These are phyloP conservation scores for Barypeithes pellucidus DNA, from an alignment of 2,888 invertebrate genomes.

Conservation along the genomic window DNA sequence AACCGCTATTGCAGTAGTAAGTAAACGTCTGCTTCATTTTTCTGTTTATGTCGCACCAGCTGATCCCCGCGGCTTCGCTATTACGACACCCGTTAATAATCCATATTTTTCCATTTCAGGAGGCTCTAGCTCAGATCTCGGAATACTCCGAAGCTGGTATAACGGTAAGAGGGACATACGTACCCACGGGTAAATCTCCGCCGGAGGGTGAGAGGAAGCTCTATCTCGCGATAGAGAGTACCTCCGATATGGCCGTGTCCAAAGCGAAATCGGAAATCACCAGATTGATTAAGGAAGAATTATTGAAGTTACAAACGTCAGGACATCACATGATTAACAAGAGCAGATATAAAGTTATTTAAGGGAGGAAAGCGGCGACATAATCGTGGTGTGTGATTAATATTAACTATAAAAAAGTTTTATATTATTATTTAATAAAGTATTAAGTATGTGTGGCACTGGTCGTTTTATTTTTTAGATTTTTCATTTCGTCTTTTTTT, in stretches of 20 bases:
- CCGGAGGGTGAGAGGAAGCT: slow-evolving; percentile 96
- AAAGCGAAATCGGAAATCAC: slow-evolving; percentile 98
- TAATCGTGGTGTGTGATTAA: not conserved
- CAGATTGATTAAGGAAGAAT: slow-evolving; percentile 97
- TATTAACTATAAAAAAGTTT: not conserved
- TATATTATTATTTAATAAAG: slow-evolving; percentile 10
- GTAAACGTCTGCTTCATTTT: no score
- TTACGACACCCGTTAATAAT: no score
- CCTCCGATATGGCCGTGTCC: slow-evolving; percentile 95
- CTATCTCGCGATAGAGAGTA: slow-evolving; percentile 98
- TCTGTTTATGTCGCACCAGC: no score
- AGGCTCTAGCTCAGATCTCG: slow-evolving; percentile 97
- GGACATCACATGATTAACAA: slow-evolving; percentile 92
- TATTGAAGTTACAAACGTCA: slow-evolving; percentile 91
- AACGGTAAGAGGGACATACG: slow-evolving; percentile 98
- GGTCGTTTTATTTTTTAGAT: slow-evolving; percentile 5
- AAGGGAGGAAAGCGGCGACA: slow-evolving; percentile 45
- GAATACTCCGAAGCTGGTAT: slow-evolving; percentile 99
- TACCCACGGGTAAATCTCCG: slow-evolving; percentile 89
- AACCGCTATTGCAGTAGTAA: no score
- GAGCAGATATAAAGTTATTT: slow-evolving; percentile 95
- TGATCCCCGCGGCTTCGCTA: no score
- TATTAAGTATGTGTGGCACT: not conserved
- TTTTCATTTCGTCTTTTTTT: not conserved
- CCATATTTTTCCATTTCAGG: slow-evolving; percentile 76